Evolutionary conservation across 2,797 vertebrate species (phyloP).

Genomic region (Enteromius mattozi): DNA sequence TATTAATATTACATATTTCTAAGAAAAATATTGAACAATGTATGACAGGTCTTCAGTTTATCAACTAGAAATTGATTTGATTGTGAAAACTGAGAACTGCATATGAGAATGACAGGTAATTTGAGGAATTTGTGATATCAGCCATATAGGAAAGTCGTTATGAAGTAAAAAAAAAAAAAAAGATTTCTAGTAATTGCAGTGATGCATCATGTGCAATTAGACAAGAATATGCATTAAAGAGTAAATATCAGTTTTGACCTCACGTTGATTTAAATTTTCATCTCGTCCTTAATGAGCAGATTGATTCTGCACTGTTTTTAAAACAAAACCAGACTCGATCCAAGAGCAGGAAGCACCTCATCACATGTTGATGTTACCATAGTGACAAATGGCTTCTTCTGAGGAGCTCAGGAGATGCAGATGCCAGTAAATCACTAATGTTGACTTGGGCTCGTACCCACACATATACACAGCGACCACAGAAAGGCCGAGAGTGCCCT

Average conservation of each 20-base stretch:
- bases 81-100: background rate
- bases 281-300: background rate
- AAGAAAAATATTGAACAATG: background rate
- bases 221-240: background rate
- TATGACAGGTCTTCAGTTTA: background rate
- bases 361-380: conserved; percentile 30
- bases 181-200: background rate
- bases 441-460: conserved; percentile 45
- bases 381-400: conserved; percentile 51
- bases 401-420: conserved; percentile 45
- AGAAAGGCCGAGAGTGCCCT: conserved; percentile 59
- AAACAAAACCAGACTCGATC: conserved; percentile 4
- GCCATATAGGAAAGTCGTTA: background rate
- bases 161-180: background rate
- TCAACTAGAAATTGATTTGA: background rate
- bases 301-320: conserved; percentile 7
- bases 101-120: background rate
- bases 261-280: background rate
- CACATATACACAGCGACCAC: conserved; percentile 57
- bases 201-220: background rate
- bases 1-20: background rate
- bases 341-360: conserved; percentile 24
- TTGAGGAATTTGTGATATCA: background rate
- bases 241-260: background rate
- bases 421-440: conserved; percentile 50